Base-by-base conservation (phyloP, 1,140 invertebrate genomes). In the Lordiphosa mommai region DNA sequence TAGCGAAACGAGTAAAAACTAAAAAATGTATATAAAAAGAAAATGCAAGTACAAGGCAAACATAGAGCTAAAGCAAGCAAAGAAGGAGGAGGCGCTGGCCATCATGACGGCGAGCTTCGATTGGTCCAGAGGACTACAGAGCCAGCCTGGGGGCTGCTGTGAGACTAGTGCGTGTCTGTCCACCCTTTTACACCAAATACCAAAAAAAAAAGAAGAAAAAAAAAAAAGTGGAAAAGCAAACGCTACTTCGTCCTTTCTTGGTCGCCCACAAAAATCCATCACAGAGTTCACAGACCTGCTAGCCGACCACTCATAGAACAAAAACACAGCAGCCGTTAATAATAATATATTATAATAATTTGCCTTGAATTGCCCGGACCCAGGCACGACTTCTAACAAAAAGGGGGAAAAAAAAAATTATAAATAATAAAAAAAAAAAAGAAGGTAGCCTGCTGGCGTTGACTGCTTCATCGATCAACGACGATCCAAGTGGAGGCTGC, bases 311-410 rank as follows among this genome's bases (percentile, higher is more conserved):
- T 23, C 12, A 10, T 41, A 30, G 34, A 50, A 33, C 14, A 50
- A 49, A 27, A 77, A 58, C 55, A 61, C 57, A 55, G 56, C 80
- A 67, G 68, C 73, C 65, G 76, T 66, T 64, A 77, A 82, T 87
- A 87, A 87, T 87, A 87, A 87, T 87, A 87, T 86, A 87, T 87
- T 87, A 87, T 87, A 87, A 87, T 87, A 87, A 87, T 87, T 87
- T 87, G 47, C 71, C 67, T 74, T 43, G 40, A 86, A 85, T 87
- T 87, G 80, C 61, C 58, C 13, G 55, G 58, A 36, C 61, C 33
- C 40, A 4, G 17, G 51, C 37, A 63, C 67, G 66, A 69, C 55
- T 69, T 84, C 77, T 84, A 84, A 84, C 63, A 70, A 55, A 37
- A 53, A 38, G 16, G 17, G 4, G 23, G 33, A 33, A 40, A 53